Evolutionary conservation across 2,113 vertebrate species (phyloP), one percentile per base, ranked within the genome.

Genomic region (Macroglossus sobrinus): DNA sequence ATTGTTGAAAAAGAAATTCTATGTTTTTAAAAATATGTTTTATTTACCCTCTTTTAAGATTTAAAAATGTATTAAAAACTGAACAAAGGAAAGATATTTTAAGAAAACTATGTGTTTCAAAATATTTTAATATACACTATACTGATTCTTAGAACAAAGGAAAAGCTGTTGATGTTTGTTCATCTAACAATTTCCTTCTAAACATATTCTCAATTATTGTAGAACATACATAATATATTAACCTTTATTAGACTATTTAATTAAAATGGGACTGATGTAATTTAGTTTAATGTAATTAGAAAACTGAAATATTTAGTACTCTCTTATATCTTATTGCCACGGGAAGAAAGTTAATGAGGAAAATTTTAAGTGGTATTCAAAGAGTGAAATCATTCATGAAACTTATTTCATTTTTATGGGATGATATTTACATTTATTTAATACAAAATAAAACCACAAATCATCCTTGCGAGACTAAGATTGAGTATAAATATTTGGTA

Each of bases 1-100:
- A 84, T 9, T 88, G 35, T 91, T 93, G n/a, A 97, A 71, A 88
- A 89, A 93, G 4, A 93, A 87, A 93, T 89, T 82, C 18, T 87
- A 19, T 45, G 4, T 53, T 50, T 96, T 98, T 84, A 94, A 96
- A 85, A 94, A 76, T 85, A 22, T 55, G 64, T 43, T 82, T 66
- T 86, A 90, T 93, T 91, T 94, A 68, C 57, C 2, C 47, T 72
- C 94, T 94, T 89, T 33, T 84, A 86, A 86, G n/a, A 69, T 63
- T 80, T 95, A 71, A 75, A 97, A 76, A 59, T 18, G 38, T 55
- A 50, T 94, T 81, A 86, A 82, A 84, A 89, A 64, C 35, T 89
- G 93, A 45, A 30, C 11, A 85, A 95, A 90, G 22, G 63, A 74
- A 69, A 75, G 84, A 63, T 3, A 96, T 93, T 91, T 96, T 92